A percentile compares a stretch with the other conserved stretches of the same genome.
phyloP scores from a whole-genome alignment of 2,888 invertebrate species.

The Hydroisotoma schaefferi region DNA sequence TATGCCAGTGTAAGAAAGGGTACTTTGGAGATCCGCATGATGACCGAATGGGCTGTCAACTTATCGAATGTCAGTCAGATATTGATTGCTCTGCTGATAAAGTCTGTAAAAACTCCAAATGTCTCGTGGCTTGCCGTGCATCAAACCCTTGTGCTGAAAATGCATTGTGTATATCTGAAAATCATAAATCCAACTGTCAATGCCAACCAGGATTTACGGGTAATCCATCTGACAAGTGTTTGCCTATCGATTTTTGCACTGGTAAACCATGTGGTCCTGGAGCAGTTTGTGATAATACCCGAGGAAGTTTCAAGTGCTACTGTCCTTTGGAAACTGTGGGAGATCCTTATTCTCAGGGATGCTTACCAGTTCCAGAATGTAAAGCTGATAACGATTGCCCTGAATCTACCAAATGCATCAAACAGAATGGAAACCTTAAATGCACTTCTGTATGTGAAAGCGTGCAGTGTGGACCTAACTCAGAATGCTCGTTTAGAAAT shows the following conservation, averaged over 20 bases:
- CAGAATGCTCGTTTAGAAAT: constrained; percentile 73
- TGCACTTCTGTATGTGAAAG: constrained; percentile 79
- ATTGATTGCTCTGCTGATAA: constrained; percentile 76
- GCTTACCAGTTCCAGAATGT: constrained; percentile 77
- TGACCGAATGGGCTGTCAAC: constrained; percentile 73
- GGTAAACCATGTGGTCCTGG: constrained; percentile 75
- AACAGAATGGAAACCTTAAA: constrained; percentile 68
- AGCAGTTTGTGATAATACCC: constrained; percentile 73
- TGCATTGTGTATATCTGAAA: constrained; percentile 78
- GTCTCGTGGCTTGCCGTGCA: constrained; percentile 79
- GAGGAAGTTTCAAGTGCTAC: constrained; percentile 73
- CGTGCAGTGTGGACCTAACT: constrained; percentile 73
- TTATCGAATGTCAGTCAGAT: constrained; percentile 69
- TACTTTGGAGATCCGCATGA: constrained; percentile 71
- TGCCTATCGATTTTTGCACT: constrained; percentile 72
- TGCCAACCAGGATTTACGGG: constrained; percentile 87
- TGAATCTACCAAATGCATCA: constrained; percentile 69
- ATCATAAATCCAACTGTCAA: constrained; percentile 71
- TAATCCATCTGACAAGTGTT: constrained; percentile 68
- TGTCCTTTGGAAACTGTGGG: constrained; percentile 78
- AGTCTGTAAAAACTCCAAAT: constrained; percentile 74
- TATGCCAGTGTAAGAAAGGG: constrained; percentile 73
- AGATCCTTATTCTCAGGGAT: constrained; percentile 79
- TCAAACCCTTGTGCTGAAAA: constrained; percentile 81
- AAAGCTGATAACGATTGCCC: constrained; percentile 75